These are phyloP conservation scores for Drosophila tani DNA, from an alignment of 1,140 invertebrate species.

Conservation along the genomic window DNA sequence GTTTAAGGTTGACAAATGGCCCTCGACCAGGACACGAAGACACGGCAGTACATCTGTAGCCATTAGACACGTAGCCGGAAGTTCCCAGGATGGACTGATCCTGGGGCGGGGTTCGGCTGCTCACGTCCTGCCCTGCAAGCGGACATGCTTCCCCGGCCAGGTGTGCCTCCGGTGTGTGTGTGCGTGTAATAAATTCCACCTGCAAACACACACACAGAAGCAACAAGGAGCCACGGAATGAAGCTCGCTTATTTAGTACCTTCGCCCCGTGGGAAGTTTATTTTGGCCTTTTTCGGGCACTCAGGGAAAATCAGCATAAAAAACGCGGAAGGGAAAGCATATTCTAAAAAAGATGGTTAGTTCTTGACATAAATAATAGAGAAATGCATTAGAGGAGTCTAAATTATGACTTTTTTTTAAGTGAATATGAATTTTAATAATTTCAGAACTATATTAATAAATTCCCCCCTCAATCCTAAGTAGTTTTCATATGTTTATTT, in stretches of 20 bases:
- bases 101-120: constrained; percentile 1
- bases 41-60: constrained; percentile 62
- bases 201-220: constrained; percentile 29
- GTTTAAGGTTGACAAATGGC: constrained; percentile 63
- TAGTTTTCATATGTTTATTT: not conserved
- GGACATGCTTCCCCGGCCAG: constrained; percentile 46
- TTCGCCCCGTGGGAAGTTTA: constrained; percentile 33
- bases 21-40: constrained; percentile 27
- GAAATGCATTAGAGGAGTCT: not conserved
- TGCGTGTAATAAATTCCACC: constrained; percentile 64
- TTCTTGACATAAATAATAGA: not conserved
- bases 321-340: not conserved
- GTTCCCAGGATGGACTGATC: constrained; percentile 27
- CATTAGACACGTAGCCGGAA: constrained; percentile 67
- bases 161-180: constrained; percentile 20
- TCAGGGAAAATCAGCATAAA: not conserved
- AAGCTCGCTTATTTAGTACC: constrained; percentile 65
- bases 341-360: not conserved
- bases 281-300: constrained; percentile 8
- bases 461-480: not conserved
- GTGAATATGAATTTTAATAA: no score
- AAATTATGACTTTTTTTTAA: not conserved
- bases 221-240: constrained; percentile 20
- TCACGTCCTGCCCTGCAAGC: constrained; percentile 51
- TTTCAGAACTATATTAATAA: not conserved